Evolutionary conservation across 2,113 vertebrate species (phyloP), one percentile per base, ranked within the genome.

Genomic region (Casuarius casuarius): DNA sequence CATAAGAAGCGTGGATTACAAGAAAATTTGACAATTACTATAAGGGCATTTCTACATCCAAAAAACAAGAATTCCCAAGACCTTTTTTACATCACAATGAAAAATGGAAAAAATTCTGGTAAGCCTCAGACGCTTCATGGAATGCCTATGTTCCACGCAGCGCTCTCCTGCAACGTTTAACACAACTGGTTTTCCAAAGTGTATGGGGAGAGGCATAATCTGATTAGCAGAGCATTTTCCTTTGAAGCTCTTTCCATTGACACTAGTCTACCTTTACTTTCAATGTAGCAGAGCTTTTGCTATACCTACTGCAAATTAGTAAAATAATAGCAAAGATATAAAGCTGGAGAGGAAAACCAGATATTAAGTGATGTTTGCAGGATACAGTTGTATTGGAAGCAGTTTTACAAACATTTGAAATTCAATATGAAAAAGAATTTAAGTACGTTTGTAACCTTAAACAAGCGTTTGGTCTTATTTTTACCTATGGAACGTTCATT

Each of bases 371-470:
- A 12, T 44, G 78, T 83, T 74, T 90, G 33, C 19, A 35, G 51
- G 17, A 87, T 51, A 13, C 17, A 28, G 52, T 81, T 84, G 7
- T 28, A 52, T 1, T 56, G 17, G 62, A 10, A 82, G 19, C 10
- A 63, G 13, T 9, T 38, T 38, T 25, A 35, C 12, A 63, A 63
- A 38, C n/a, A 63, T 18, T 38, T 38, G 35, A 63, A 7, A 76
- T 63, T 81, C 42, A 31, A 40, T 58, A 6, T 18, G 72, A 12
- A 19, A 84, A 42, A 9, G 61, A 4, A 3, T 9, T 9, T 13
- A 62, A 38, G 2, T 1, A 2, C 0, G 2, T 14, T 51, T 66
- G 8, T 22, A 51, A 33, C 9, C 35, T 17, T 28, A 33, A 38
- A 8, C 9, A 48, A 49, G 7, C 3, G 8, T 33, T 40, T 28